Evolutionary conservation across 2,797 vertebrate species (phyloP), one percentile per base, ranked within the genome.

Genomic region (Periophthalmus magnuspinnatus): DNA sequence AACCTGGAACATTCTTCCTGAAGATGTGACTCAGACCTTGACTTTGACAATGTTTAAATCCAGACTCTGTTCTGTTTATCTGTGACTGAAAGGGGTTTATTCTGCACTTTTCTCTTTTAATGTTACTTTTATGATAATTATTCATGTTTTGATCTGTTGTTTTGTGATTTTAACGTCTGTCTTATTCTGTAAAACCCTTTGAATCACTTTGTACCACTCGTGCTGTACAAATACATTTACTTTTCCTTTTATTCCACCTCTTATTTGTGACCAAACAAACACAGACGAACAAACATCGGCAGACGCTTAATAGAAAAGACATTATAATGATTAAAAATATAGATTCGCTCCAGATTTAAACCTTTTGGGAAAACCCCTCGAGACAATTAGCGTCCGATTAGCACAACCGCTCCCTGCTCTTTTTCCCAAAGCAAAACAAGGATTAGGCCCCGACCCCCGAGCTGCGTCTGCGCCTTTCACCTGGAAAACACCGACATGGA

Each of bases 301-400:
- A 65, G 16, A 9, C 28, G 33, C 45, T 65, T 65, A 65, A 65
- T 19, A 16, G 45, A 65, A 50, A 28, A 47, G 63, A 50, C 33
- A 45, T 65, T 65, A 8, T 65, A 65, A 50, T 33, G 63, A 65
- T 65, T 64, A 19, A 33, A 19, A n/a, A 33, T 65, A 65, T 65
- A 28, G 63, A 65, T 64, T 64, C 28, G 21, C 47, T 13, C 21
- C 61, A 28, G 21, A 47, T 50, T 48, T 8, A 50, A 47, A 47
- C 16, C 28, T 38, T 28, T 47, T 64, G 38, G 28, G 41, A 24
- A 33, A 64, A 48, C 48, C 22, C 62, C 16, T 6, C 2, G 22
- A 64, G 41, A 48, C 62, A 64, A 65, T 65, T 65, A 50, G 24
- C 19, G 41, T n/a, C 28, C 34, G 28, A 57, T 67, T 67, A 67